Evolutionary conservation across 2,888 invertebrate species (phyloP), one percentile per base, ranked within the genome.

Genomic region (Loripinus fragilis): DNA sequence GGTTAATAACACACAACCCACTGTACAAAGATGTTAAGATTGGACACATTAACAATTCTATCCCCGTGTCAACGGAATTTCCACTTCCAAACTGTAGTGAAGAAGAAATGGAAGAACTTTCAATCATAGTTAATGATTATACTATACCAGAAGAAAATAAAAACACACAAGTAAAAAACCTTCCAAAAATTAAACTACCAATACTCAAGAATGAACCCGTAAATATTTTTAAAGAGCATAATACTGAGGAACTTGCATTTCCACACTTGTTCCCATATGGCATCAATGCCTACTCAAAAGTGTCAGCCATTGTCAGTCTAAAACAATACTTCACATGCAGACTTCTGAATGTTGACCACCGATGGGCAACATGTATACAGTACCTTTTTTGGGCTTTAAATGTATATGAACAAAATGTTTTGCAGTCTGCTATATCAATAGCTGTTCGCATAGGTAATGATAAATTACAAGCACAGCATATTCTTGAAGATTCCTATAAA

Each of bases 301-400:
- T 38, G 15, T 30, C 20, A 66, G 33, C 38, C 48, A 3, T 33
- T n/a, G 12, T 65, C 20, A 74, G 74, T 38, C 38, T 25, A 20
- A 52, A 71, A 60, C 78, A 79, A 41, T 74, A 79, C 50, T 60
- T 79, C 38, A 67, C 50, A 55, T 71, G 74, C 55, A 48, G 74
- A 25, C 30, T 68, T 12, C 41, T 79, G 25, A 74, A 75, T 38
- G 52, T 67, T n/a, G 71, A 74, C 41, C 55, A 35, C 20, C 23
- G 78, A 30, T 74, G 74, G 78, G 38, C 74, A 25, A 45, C n/a
- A 41, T 45, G 25, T 45, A 41, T 71, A 35, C 71, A 28, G 23
- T 78, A 78, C 48, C 33, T 78, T 17, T 74, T 73, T 48, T 80
- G 76, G 80, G 64, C 70, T 23, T 35, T 80, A 25, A 69, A 80